phyloP scores from a whole-genome alignment of 2,113 vertebrate species.

The Grammomys dolichurus region DNA sequence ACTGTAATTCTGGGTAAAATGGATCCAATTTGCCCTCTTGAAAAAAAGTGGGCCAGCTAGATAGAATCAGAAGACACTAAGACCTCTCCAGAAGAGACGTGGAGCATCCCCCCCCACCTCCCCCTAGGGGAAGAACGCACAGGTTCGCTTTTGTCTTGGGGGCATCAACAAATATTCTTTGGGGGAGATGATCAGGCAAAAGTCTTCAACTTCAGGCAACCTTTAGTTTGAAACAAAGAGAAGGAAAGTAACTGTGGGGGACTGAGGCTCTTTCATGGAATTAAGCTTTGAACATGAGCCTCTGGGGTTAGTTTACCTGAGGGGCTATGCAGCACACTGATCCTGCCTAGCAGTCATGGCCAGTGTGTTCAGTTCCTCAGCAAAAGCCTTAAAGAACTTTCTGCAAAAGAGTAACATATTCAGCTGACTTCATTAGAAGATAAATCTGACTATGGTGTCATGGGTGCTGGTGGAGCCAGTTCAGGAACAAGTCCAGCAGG shows the following conservation, averaged over 20 bases:
- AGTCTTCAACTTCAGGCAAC: neutral
- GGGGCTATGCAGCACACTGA: rapidly evolving
- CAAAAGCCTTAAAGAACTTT: neutral
- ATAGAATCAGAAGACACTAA: neutral
- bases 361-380: neutral
- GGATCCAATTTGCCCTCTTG: neutral
- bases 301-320: rapidly evolving
- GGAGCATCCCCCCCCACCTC: no score
- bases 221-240: neutral
- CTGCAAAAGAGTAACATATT: neutral
- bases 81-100: neutral
- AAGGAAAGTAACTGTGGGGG: neutral
- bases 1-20: neutral
- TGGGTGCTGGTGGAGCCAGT: neutral
- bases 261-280: no score
- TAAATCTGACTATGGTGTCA: neutral
- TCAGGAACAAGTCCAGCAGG: rapidly evolving
- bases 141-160: rapidly evolving
- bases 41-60: neutral
- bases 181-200: neutral
- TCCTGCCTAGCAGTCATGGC: rapidly evolving
- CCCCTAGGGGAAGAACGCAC: rapidly evolving
- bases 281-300: rapidly evolving
- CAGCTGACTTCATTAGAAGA: neutral
- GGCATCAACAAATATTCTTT: neutral